phyloP scores from a whole-genome alignment of 2,888 invertebrate species.

The Bedellia somnulentella region DNA sequence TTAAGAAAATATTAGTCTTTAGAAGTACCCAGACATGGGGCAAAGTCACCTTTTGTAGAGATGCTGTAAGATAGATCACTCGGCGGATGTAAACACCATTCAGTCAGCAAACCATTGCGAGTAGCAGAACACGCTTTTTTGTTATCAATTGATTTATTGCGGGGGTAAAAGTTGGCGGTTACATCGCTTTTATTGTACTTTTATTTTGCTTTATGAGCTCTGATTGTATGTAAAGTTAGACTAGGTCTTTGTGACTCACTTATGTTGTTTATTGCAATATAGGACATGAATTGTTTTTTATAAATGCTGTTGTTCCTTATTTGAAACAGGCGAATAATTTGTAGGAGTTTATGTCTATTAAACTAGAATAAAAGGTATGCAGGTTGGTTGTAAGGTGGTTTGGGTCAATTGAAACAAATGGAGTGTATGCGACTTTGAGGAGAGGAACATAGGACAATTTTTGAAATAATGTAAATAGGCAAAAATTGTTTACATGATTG shows the following conservation, averaged over 20 bases:
- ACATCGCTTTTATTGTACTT: neutral
- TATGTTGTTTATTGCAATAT: neutral
- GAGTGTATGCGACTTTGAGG: too few species aligned
- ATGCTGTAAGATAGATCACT: slow-evolving; percentile 2
- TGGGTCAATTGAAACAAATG: too few species aligned
- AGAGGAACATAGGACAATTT: too few species aligned
- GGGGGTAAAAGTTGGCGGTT: neutral
- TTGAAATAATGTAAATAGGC: too few species aligned
- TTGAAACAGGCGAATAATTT: too few species aligned
- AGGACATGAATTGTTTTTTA: too few species aligned
- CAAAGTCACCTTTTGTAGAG: slow-evolving; percentile 43
- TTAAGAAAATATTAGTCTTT: slow-evolving; percentile 56
- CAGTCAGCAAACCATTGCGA: neutral
- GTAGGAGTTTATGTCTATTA: too few species aligned
- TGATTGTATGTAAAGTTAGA: neutral
- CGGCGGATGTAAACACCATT: slow-evolving; percentile 2
- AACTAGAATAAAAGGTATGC: too few species aligned
- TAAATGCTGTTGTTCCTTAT: too few species aligned
- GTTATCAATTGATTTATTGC: neutral
- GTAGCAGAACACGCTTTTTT: neutral
- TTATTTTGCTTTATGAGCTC: neutral
- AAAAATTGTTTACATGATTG: too few species aligned
- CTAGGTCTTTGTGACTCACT: neutral
- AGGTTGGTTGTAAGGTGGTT: too few species aligned
- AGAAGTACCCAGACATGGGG: slow-evolving; percentile 52